phyloP scores from a whole-genome alignment of 2,888 invertebrate genomes.

The Lycia hirtaria region DNA sequence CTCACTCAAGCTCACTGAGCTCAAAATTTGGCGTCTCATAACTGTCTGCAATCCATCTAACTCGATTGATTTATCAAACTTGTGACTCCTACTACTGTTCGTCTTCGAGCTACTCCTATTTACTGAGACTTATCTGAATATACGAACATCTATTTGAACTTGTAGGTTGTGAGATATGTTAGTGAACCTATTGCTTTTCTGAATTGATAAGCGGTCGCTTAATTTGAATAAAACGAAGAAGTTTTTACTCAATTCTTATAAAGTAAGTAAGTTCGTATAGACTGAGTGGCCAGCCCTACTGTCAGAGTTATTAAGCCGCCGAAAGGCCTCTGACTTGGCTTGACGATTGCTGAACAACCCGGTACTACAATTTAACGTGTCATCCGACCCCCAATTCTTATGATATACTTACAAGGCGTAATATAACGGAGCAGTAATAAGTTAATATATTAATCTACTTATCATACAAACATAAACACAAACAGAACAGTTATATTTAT shows the following conservation, averaged over 20 bases:
- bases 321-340: no score
- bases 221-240: background rate
- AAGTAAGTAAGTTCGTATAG: no score
- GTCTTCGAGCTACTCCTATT: constrained; percentile 56
- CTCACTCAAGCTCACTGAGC: background rate
- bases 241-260: background rate
- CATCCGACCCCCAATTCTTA: no score
- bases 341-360: no score
- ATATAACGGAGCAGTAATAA: no score
- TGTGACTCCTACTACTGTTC: constrained; percentile 52
- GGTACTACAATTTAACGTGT: no score
- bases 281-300: no score
- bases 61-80: constrained; percentile 65
- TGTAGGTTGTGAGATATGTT: constrained; percentile 31
- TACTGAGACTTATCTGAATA: constrained; percentile 56
- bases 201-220: background rate
- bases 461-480: no score
- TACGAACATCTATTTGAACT: constrained; percentile 46
- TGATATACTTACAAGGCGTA: no score
- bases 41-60: constrained; percentile 29
- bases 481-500: no score
- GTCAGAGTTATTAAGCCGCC: no score
- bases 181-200: constrained; percentile 19
- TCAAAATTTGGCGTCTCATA: background rate
- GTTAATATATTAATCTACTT: no score